Conservation (phyloP, 2,797 vertebrate genomes). For the Triplophysa bombifrons region DNA sequence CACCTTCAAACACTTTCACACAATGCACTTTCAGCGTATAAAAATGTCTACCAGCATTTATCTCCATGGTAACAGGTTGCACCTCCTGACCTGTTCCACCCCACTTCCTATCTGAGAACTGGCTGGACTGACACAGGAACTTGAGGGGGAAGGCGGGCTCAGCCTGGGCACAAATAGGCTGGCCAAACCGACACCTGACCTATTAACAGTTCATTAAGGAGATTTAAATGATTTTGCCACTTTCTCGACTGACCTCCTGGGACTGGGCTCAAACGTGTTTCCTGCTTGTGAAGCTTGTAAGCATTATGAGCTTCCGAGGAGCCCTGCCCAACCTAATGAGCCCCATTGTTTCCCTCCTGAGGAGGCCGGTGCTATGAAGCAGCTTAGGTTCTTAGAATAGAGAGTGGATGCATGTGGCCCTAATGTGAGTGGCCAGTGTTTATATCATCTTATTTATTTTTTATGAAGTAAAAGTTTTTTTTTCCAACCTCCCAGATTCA, state of each 20-base stretch:
- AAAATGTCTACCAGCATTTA: conserved; percentile 28
- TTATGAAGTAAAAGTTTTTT: background rate
- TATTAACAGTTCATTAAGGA: conserved; percentile 61
- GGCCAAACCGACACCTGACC: conserved; percentile 42
- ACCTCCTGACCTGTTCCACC: conserved; percentile 10
- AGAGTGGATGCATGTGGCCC: conserved; percentile 7
- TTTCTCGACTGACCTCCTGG: conserved; percentile 57
- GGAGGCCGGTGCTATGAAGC: conserved; percentile 37
- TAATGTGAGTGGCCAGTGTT: conserved; percentile 28
- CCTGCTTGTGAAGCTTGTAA: conserved; percentile 53
- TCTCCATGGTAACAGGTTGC: conserved; percentile 34
- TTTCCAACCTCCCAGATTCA: conserved; percentile 1
- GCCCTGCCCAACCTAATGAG: conserved; percentile 58
- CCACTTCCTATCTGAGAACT: conserved; percentile 3
- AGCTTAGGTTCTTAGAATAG: conserved; percentile 29
- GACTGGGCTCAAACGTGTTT: conserved; percentile 45
- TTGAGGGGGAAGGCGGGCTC: background rate
- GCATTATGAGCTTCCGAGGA: conserved; percentile 54
- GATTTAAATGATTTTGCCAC: conserved; percentile 63
- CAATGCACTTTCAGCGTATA: conserved; percentile 7
- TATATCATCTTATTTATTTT: conserved; percentile 17
- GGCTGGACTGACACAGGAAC: conserved; percentile 25
- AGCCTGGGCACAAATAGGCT: conserved; percentile 37
- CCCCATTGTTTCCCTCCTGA: conserved; percentile 49
- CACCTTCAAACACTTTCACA: background rate